A percentile compares a stretch with the other conserved stretches of the same genome.
Conservation (phyloP, 2,888 invertebrate genomes). For the Apotomis betuletana region DNA sequence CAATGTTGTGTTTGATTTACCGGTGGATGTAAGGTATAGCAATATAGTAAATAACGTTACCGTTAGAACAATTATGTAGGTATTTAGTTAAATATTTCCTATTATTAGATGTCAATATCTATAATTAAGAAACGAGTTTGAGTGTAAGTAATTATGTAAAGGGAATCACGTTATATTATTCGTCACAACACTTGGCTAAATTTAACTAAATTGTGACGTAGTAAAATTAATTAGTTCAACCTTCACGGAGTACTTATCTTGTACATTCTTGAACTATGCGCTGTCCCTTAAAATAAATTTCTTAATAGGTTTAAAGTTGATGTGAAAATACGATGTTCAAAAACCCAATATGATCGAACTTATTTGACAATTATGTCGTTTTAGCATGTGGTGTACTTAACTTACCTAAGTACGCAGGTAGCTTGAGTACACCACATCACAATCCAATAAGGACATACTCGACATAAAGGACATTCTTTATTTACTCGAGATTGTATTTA, state of each 20-base stretch:
- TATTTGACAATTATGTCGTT: too few species aligned
- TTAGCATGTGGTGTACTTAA: too few species aligned
- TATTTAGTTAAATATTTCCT: constrained; percentile 16
- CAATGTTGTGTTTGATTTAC: neutral
- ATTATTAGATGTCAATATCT: constrained; percentile 3
- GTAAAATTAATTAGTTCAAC: constrained; percentile 42
- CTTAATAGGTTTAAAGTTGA: neutral
- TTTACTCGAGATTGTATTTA: too few species aligned
- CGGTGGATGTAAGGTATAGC: neutral
- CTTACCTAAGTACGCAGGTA: too few species aligned
- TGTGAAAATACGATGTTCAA: neutral
- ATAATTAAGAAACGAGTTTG: neutral
- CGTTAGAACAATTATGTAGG: neutral
- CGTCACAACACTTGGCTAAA: constrained; percentile 7
- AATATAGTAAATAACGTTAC: neutral
- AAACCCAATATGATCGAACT: neutral
- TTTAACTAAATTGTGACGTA: constrained; percentile 41
- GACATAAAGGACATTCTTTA: too few species aligned
- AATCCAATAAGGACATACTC: too few species aligned
- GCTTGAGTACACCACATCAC: too few species aligned
- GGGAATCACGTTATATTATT: constrained; percentile 3
- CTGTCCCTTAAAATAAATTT: neutral
- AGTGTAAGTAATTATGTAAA: constrained; percentile 9
- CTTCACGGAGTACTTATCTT: constrained; percentile 50
- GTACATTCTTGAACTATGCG: neutral